Base-by-base conservation (phyloP, 2,113 vertebrate species). In the Oxygymnocypris stewartii region DNA sequence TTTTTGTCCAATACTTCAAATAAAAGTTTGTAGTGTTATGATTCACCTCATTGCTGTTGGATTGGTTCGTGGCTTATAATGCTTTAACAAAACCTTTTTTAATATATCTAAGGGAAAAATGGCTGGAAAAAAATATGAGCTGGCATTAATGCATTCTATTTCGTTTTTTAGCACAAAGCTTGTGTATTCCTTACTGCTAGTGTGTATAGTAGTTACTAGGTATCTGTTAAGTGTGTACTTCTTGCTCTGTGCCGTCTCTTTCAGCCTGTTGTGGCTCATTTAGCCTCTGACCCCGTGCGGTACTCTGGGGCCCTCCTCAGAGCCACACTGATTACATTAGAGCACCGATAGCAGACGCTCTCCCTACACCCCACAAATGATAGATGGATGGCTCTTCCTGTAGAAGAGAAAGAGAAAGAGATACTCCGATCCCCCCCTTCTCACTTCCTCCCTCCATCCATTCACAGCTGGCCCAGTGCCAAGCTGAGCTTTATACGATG, bases 371-470 rank as follows among this genome's bases (percentile, higher is more conserved):
- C 78, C 37, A 47, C 71, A 84, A 84, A 47, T 87, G 83, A 82
- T 80, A 79, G 79, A 79, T 87, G 37, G 51, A 85, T 65, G 47
- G n/a, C 54, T 87, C 54, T 88, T 85, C 59, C 57, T 82, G 78
- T 90, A 87, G 87, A 75, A 69, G 90, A 85, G 90, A 49, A 74
- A 65, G 76, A 44, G 84, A 87, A 86, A 35, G 76, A 73, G 86
- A 89, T 87, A 90, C 89, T 88, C 89, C 89, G 92, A 88, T 91
- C 91, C 87, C 88, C 90, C 88, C 89, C 86, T 75, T 20, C 35
- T 13, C 79, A 40, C 86, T 77, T 82, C 79, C 90, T 84, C 91
- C 89, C 82, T 81, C 91, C 25, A 31, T 82, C 35, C 10, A 31
- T 82, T 25, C 10, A 51, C 49, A 10, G 10, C 44, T 89, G 86